Conservation (phyloP, 1,140 invertebrate genomes). For the Lethrus apterus region DNA sequence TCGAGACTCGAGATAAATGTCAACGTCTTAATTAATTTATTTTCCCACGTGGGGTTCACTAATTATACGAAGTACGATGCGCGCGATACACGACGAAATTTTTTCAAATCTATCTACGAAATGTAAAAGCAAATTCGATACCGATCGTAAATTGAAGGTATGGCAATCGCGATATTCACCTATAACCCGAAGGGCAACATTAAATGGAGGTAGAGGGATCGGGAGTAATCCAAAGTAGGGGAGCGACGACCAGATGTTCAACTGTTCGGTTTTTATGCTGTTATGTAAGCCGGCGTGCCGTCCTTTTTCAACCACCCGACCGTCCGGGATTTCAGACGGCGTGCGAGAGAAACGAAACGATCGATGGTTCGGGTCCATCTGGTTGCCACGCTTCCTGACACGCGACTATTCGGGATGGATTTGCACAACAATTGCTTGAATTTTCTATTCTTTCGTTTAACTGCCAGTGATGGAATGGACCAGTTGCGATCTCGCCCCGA, state of each 20-base stretch:
- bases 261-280: conserved; percentile 8
- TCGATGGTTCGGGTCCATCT: conserved; percentile 9
- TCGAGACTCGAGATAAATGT: no score
- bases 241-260: conserved; percentile 16
- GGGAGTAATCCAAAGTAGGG: conserved; percentile 12
- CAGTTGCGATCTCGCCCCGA: neutral
- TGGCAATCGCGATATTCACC: conserved; percentile 13
- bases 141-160: conserved; percentile 10
- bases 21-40: no score
- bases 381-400: conserved; percentile 16
- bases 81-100: no score
- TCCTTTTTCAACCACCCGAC: neutral
- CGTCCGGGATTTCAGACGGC: neutral
- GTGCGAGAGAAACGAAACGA: conserved; percentile 10
- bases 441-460: conserved; percentile 19
- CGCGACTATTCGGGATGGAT: conserved; percentile 16
- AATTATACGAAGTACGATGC: no score
- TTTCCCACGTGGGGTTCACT: no score
- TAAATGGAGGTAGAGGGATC: conserved; percentile 13
- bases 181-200: conserved; percentile 16
- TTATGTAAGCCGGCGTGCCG: neutral
- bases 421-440: conserved; percentile 18
- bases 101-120: no score
- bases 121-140: conserved; percentile 10
- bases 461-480: conserved; percentile 14